These are phyloP conservation scores for Centruroides vittatus DNA, from an alignment of 1,140 invertebrate genomes.

Conservation along the genomic window DNA sequence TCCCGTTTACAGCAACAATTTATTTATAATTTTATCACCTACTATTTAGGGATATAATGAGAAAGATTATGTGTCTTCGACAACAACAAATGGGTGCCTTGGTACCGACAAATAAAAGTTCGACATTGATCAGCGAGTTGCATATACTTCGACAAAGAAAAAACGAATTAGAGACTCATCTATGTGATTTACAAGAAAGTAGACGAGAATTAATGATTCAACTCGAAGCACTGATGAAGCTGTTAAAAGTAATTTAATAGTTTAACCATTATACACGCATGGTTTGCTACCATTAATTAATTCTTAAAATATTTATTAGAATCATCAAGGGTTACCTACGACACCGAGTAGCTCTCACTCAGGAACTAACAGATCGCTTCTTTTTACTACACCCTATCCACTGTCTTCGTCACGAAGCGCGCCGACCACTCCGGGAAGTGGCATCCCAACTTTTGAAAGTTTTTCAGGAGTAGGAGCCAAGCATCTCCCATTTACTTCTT, in stretches of 20 bases:
- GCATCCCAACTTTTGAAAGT: slow-evolving; percentile 21
- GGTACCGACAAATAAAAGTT: slow-evolving; percentile 41
- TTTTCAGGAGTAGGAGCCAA: slow-evolving; percentile 35
- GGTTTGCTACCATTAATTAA: background rate
- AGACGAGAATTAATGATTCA: slow-evolving; percentile 86
- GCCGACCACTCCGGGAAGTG: slow-evolving; percentile 47
- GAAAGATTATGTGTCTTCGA: slow-evolving; percentile 82
- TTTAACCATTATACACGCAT: background rate
- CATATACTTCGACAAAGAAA: slow-evolving; percentile 76
- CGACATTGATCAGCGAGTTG: slow-evolving; percentile 77
- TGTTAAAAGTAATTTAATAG: slow-evolving; percentile 48
- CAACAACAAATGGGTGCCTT: slow-evolving; percentile 11
- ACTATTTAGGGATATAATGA: slow-evolving; percentile 66
- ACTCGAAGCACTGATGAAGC: slow-evolving; percentile 89
- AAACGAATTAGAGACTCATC: slow-evolving; percentile 81
- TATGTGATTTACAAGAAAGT: slow-evolving; percentile 83
- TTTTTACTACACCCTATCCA: slow-evolving; percentile 35
- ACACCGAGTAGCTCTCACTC: slow-evolving; percentile 83
- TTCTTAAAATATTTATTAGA: slow-evolving; percentile 21
- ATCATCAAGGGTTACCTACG: slow-evolving; percentile 63
- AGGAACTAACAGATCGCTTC: slow-evolving; percentile 55
- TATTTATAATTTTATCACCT: background rate
- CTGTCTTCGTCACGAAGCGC: slow-evolving; percentile 43
- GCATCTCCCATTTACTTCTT: slow-evolving; percentile 9
- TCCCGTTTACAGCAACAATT: background rate